Base-by-base conservation (phyloP, 2,797 vertebrate species). In the Amniataba percoides region DNA sequence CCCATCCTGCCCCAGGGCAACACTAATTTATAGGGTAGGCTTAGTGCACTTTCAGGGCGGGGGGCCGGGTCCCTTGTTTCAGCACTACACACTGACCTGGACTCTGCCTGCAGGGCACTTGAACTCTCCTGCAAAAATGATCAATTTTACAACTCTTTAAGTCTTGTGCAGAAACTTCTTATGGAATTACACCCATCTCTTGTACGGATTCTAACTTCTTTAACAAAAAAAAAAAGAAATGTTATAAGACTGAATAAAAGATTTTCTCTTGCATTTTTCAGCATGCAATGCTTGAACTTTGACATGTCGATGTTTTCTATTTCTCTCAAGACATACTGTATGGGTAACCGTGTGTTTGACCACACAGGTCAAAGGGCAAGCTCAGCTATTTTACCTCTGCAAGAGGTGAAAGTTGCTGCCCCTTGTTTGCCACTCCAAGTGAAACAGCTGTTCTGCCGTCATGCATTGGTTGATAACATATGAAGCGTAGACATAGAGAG, bases 21-120 rank as follows among this genome's bases (percentile, higher is more conserved):
- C 1, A 43, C 60, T 71, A 82, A 88, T 85, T 83, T 76, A 83
- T 74, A 21, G 45, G 48, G 9, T 13, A 40, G 71, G 65, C 25
- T 73, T 25, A 57, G 55, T 76, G 60, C 46, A n/a, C 1, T 5
- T 48, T 63, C 43, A 57, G 46, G 14, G 13, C 1, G 13, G 43
- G 55, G 31, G 57, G 19, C 11, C 16, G 34, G 34, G 63, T 11
- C 43, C 77, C 67, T 25, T 61, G 59, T 78, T 77, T 72, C 63
- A 77, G 49, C 23, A 62, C n/a, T 19, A 16, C 34, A 67, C 31
- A 40, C 6, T 67, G 46, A 56, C 16, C 3, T 36, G 12, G 56
- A 81, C 45, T 36, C 21, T 72, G 45, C 51, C 58, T 70, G 68
- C 79, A 63, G 40, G 62, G 25, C 16, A 23, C 13, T 55, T 2